phyloP scores from a whole-genome alignment of 1,140 invertebrate species.

The Leptinotarsa texana region DNA sequence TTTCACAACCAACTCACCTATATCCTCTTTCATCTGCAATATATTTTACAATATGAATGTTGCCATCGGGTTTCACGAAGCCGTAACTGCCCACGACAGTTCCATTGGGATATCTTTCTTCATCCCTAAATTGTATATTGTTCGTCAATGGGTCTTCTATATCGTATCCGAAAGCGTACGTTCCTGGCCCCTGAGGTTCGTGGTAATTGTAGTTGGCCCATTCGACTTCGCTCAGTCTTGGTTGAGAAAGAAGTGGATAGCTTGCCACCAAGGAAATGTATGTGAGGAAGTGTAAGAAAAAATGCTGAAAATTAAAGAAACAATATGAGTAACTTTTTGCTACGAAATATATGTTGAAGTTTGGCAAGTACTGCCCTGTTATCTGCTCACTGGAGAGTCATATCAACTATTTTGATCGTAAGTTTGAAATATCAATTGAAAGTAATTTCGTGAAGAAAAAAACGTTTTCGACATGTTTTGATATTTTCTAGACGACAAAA shows the following conservation, averaged over 20 bases:
- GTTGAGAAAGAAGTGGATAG: not conserved
- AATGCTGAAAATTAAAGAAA: slow-evolving; percentile 3
- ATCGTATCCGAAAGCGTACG: slow-evolving; percentile 72
- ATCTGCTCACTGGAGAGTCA: too few relatives aligned
- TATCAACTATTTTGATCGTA: too few relatives aligned
- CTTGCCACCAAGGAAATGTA: not conserved
- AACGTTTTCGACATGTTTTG: too few relatives aligned
- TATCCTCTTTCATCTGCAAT: slow-evolving; percentile 67
- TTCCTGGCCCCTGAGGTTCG: slow-evolving; percentile 61
- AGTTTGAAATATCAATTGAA: not conserved
- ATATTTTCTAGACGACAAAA: too few relatives aligned
- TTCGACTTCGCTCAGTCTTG: slow-evolving; percentile 6
- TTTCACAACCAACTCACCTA: slow-evolving; percentile 56
- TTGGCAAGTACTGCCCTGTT: too few relatives aligned
- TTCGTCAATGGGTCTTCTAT: slow-evolving; percentile 63
- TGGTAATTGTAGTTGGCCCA: slow-evolving; percentile 43
- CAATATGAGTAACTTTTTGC: not conserved
- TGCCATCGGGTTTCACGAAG: slow-evolving; percentile 66
- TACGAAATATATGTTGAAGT: too few relatives aligned
- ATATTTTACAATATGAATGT: slow-evolving; percentile 62
- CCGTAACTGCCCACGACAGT: slow-evolving; percentile 71
- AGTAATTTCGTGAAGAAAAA: too few relatives aligned
- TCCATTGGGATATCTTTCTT: slow-evolving; percentile 67
- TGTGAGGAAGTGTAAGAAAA: not conserved
- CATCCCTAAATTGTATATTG: slow-evolving; percentile 69